phyloP scores from a whole-genome alignment of 2,797 vertebrate species.

The Huso huso region DNA sequence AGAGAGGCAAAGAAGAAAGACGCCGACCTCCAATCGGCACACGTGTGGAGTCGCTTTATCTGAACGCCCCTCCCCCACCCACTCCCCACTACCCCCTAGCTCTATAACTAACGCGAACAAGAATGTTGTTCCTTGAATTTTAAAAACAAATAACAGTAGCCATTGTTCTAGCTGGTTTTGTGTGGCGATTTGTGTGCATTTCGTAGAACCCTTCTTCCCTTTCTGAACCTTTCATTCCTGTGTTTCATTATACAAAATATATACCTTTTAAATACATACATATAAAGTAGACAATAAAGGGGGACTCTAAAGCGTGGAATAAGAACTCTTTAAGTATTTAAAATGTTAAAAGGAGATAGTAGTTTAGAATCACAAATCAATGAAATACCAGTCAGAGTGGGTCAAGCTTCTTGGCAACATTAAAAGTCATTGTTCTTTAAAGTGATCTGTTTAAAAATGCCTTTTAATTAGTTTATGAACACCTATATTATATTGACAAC shows the following conservation, averaged over 20 bases:
- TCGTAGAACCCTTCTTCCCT: background rate
- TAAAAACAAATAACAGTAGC: background rate
- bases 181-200: background rate
- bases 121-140: constrained; percentile 4
- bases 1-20: background rate
- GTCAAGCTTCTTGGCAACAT: too few relatives aligned
- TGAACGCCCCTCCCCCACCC: background rate
- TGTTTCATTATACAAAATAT: background rate
- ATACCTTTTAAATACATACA: too few relatives aligned
- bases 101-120: background rate
- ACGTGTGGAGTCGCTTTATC: background rate
- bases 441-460: too few relatives aligned
- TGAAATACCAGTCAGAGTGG: too few relatives aligned
- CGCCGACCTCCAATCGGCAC: background rate
- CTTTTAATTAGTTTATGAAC: too few relatives aligned
- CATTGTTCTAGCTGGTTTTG: constrained; percentile 2
- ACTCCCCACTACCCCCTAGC: constrained; percentile 2
- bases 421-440: too few relatives aligned
- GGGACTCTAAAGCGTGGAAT: too few relatives aligned
- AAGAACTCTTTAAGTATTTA: too few relatives aligned
- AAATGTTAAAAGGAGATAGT: too few relatives aligned
- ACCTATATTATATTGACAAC: too few relatives aligned
- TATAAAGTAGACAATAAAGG: too few relatives aligned
- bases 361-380: too few relatives aligned
- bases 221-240: background rate